Evolutionary conservation across 2,888 invertebrate species (phyloP).

Genomic region (Mamestra brassicae): DNA sequence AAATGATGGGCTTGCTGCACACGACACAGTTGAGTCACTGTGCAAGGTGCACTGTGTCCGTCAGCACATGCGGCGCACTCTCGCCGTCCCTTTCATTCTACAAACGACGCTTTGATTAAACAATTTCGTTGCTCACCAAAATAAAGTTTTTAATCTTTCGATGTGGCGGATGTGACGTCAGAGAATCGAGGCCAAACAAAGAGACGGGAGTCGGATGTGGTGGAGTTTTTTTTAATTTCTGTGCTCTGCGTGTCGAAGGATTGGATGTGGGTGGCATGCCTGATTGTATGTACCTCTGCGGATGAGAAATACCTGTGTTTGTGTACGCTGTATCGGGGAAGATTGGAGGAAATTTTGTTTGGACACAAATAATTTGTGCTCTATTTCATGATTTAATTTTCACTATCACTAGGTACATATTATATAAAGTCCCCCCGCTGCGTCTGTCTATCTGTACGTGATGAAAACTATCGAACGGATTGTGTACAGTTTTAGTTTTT

Average conservation of each 20-base stretch:
- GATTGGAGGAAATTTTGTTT: background rate
- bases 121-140: conserved; percentile 68
- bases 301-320: conserved; percentile 1
- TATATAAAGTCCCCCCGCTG: too few species aligned
- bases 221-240: conserved; percentile 35
- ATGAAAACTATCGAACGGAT: too few species aligned
- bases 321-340: background rate
- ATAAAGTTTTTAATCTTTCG: conserved; percentile 69
- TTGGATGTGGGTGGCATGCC: conserved; percentile 46
- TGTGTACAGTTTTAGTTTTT: too few species aligned
- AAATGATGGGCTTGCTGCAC: background rate
- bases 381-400: too few species aligned
- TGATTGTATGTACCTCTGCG: conserved; percentile 16
- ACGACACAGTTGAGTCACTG: conserved; percentile 41
- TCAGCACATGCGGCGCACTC: conserved; percentile 34
- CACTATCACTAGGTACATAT: too few species aligned
- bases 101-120: conserved; percentile 69
- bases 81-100: conserved; percentile 61
- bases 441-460: too few species aligned
- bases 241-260: conserved; percentile 24
- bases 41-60: conserved; percentile 20
- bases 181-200: conserved; percentile 60
- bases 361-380: background rate
- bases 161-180: conserved; percentile 62
- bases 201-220: conserved; percentile 44